Percentiles rank a stretch among this genome's conserved stretches.
phyloP scores from a whole-genome alignment of 1,140 invertebrate species.

The Bactericera cockerelli region DNA sequence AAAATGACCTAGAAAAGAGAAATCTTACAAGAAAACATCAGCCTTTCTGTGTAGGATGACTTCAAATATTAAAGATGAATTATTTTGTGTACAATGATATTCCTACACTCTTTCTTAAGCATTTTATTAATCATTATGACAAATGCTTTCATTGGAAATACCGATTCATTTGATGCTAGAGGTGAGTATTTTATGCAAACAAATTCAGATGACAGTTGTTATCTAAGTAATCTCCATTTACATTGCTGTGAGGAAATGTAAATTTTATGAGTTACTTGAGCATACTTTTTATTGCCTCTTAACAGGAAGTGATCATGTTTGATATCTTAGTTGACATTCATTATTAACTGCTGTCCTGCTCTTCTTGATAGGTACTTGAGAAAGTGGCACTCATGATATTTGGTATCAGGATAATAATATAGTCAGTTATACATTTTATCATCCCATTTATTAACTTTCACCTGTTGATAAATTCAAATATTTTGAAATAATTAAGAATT shows the following conservation, averaged over 20 bases:
- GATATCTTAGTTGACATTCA: too few relatives aligned
- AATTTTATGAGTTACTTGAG: too few relatives aligned
- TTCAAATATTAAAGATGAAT: background rate
- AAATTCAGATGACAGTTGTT: background rate
- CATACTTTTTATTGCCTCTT: too few relatives aligned
- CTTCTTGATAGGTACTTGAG: background rate
- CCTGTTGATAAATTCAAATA: too few relatives aligned
- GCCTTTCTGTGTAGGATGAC: background rate
- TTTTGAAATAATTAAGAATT: too few relatives aligned
- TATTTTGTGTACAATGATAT: background rate
- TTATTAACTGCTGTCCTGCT: too few relatives aligned
- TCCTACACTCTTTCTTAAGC: background rate
- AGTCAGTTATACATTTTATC: background rate
- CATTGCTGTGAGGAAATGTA: too few relatives aligned
- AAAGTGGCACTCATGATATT: background rate
- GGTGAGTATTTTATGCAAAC: background rate
- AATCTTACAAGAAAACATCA: background rate
- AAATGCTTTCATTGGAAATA: background rate
- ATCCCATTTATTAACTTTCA: too few relatives aligned
- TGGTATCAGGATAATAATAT: background rate
- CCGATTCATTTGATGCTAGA: background rate
- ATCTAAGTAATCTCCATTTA: background rate
- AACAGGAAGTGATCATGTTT: too few relatives aligned
- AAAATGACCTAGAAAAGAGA: conserved; percentile 9
- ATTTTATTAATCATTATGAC: conserved; percentile 2